Evolutionary conservation across 2,113 vertebrate species (phyloP), one percentile per base, ranked within the genome.

Genomic region (Typhlomys cinereus): DNA sequence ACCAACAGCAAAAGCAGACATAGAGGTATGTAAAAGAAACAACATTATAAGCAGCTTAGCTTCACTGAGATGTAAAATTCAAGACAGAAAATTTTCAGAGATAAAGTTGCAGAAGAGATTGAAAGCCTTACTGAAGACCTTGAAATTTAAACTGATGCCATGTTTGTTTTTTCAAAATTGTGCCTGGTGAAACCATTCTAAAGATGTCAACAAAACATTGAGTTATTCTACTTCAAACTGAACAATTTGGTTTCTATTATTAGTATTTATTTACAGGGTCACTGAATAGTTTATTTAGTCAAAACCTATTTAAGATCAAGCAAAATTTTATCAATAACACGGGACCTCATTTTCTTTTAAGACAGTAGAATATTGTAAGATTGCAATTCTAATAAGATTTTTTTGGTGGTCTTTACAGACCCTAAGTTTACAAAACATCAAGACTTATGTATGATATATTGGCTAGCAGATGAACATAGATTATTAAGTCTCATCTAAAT

Each of bases 371-470:
- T 83, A 84, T 61, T 10, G 52, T 89, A 29, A 36, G 12, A 81
- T 67, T 88, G 59, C 76, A 7, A 7, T 73, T 81, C 83, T 88
- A 88, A 92, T 7, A 39, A 52, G 31, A 64, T 50, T 36, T 84
- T 12, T 52, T 39, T 70, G 9, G 23, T 61, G 71, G 31, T 52
- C 31, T 36, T 92, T 78, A 5, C 20, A 39, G 67, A 85, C 82
- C 76, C 39, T 62, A 1, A 94, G 57, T 90, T 90, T 48, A 88
- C n/a, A n/a, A n/a, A n/a, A 81, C 7, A 29, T 59, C n/a, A 92
- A 86, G 11, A 78, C 21, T 29, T 75, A n/a, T 78, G n/a, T 2
- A 12, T 61, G 31, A 14, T 3, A 88, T 36, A 88, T 7, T 27
- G 67, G 29, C 76, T 64, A 82, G 15, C 15, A 88, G 44, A 39